Evolutionary conservation across 1,140 invertebrate species (phyloP), one percentile per base, ranked within the genome.

Genomic region (Drosophila burlai): DNA sequence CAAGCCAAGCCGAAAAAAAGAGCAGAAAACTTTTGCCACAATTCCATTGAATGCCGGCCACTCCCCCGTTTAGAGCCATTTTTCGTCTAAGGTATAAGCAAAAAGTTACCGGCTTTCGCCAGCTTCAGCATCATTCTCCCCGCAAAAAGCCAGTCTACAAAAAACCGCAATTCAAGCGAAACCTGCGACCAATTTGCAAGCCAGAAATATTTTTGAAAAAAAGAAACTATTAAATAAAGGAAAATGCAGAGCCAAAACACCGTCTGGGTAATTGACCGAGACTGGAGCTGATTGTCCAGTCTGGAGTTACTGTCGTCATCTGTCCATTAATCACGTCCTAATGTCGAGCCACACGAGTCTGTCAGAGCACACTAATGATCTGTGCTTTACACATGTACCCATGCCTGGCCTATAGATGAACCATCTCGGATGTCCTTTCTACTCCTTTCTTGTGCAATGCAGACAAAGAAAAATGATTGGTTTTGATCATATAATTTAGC

Each of bases 311-410:
- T 49, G 54, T 73, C 55, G 55, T 65, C 52, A 71, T 65, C 54
- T 60, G 81, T 73, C 81, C 83, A 86, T 86, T 86, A 87, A 86
- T 86, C 83, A 87, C 63, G 64, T 67, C 47, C 67, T 82, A 77
- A 82, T 81, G 79, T 65, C 65, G 65, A 38, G 38, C 64, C 64
- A 67, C 72, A 71, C 79, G 79, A 81, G 83, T 85, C 78, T 86
- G 79, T 82, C 75, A 50, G 55, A 21, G 42, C 74, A 77, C 80
- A 83, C 84, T 89, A 89, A 89, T 89, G 85, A 90, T 87, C 83
- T 89, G 78, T 90, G 84, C 81, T 84, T 73, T 81, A 86, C 83
- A 86, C 83, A 82, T 87, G 84, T 81, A 75, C 29, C 62, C 58
- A 69, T 72, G 60, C 69, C 45, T 63, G 40, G 81, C 84, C 78